Base-by-base conservation (phyloP, 2,888 invertebrate species). In the Nephrotoma flavescens region DNA sequence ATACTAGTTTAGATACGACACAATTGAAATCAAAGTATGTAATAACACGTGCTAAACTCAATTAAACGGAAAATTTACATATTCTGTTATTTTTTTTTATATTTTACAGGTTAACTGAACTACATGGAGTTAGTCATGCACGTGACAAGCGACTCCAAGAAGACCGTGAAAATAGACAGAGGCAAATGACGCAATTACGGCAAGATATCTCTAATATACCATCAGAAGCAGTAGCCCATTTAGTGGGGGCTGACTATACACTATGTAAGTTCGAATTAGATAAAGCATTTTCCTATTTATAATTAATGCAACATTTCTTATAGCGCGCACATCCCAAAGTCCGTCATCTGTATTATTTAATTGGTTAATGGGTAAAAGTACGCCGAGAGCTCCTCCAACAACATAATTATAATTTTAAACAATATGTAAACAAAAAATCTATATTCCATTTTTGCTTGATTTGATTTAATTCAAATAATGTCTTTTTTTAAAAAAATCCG, bases 281-380 rank as follows among this genome's bases (percentile, higher is more conserved):
- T 52, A 11, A 19, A 83, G 0, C n/a, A 45, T 83, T 83, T 15
- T 83, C 87, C 7, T 57, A 42, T 7, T 86, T 71, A 47, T 87
- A 31, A 83, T 84, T 12, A 31, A 31, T 31, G 1, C 3, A 31
- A 31, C 31, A 31, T 47, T 89, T 87, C 89, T 93, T 93, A 87
- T 91, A 96, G 96, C 95, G 89, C 95, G 96, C 89, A 95, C 95
- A 90, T 94, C 95, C 86, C 96, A 96, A 91, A 96, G 96, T 90
- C 95, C 96, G 42, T 95, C 96, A 87, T 95, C 95, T 88, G 95
- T 95, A 88, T 93, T 96, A 86, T 92, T 96, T 88, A 96, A 96
- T 91, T 96, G 96, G 96, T 92, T 96, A 87, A 94, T 96, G 94
- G 96, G 96, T 88, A 95, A 94, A 90, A 95, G 95, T 84, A 86